Evolutionary conservation across 1,140 invertebrate genomes (phyloP), one percentile per base, ranked within the genome.

Genomic region (Sminthurinus signatus): DNA sequence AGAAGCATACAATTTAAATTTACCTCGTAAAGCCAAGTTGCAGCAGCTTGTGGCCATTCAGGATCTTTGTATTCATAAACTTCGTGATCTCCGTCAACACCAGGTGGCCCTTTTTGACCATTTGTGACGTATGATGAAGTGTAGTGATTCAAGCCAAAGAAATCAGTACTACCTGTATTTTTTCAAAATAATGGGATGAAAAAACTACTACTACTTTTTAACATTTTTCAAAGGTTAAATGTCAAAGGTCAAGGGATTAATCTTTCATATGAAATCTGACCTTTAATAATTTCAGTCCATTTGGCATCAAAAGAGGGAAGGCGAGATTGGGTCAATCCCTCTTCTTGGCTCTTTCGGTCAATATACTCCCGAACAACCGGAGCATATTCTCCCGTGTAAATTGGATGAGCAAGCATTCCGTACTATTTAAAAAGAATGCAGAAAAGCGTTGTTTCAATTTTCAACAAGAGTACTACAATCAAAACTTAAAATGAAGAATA

Each of bases 371-470:
- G 82, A 75, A 86, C 78, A 23, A 83, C 73, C 54, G 75, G 65
- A 1, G 85, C 84, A 72, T 85, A 87, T 68, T 86, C 81, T 0
- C 85, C 85, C 1, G 76, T 63, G 74, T 81, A 82, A 60, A 86
- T 81, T 19, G 83, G 83, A 73, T 86, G 75, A 0, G 81, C 79
- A 57, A 80, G 81, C 84, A 83, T 85, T 15, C 86, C 86, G 69
- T 76, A 79, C 69, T 79, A 65, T n/a, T n/a, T n/a, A n/a, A n/a
- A n/a, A n/a, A n/a, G n/a, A n/a, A n/a, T n/a, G n/a, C n/a, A n/a
- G n/a, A n/a, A n/a, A n/a, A n/a, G n/a, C n/a, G n/a, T n/a, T n/a
- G n/a, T n/a, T n/a, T n/a, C n/a, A n/a, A n/a, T n/a, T n/a, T n/a
- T n/a, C n/a, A n/a, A n/a, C n/a, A n/a, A n/a, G n/a, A n/a, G n/a